These are phyloP conservation scores for Drosophila niveifrons DNA, from an alignment of 2,888 invertebrate genomes.

Conservation along the genomic window DNA sequence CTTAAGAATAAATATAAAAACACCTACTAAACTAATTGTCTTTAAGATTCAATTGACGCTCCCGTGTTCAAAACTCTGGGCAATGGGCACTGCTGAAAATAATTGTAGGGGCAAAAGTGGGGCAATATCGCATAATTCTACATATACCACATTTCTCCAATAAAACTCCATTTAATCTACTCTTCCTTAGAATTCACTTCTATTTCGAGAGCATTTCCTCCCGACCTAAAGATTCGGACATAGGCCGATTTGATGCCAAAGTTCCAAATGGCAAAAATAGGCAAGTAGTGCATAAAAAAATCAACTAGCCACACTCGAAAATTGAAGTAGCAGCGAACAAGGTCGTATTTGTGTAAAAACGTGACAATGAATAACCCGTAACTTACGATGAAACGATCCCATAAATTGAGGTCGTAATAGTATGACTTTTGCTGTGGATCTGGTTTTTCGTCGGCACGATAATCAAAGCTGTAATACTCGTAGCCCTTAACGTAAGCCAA, in stretches of 20 bases:
- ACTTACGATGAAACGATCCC: slow-evolving; percentile 85
- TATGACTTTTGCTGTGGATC: slow-evolving; percentile 84
- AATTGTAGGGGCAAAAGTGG: slow-evolving; percentile 14
- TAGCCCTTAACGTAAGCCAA: slow-evolving; percentile 88
- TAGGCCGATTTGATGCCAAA: slow-evolving; percentile 88
- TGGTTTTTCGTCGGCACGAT: slow-evolving; percentile 57
- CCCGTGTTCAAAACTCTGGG: slow-evolving; percentile 12
- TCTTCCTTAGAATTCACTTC: slow-evolving; percentile 73
- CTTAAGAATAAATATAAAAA: slow-evolving; percentile 6
- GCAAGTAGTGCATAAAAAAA: slow-evolving; percentile 89
- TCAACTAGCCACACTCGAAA: slow-evolving; percentile 87
- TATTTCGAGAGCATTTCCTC: slow-evolving; percentile 60
- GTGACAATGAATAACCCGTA: slow-evolving; percentile 81
- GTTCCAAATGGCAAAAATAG: slow-evolving; percentile 89
- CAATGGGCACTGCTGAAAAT: slow-evolving; percentile 25
- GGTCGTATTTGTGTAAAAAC: slow-evolving; percentile 85
- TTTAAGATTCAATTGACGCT: slow-evolving; percentile 9
- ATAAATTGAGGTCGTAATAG: slow-evolving; percentile 85
- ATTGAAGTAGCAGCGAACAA: slow-evolving; percentile 89
- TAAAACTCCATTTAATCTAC: slow-evolving; percentile 39
- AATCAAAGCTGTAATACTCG: slow-evolving; percentile 85
- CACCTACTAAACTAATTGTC: neutral
- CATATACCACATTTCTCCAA: slow-evolving; percentile 17
- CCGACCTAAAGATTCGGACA: slow-evolving; percentile 86
- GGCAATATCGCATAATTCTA: slow-evolving; percentile 18